Evolutionary conservation across 2,888 invertebrate genomes (phyloP), one percentile per base, ranked within the genome.

Genomic region (Chorisops tibialis): DNA sequence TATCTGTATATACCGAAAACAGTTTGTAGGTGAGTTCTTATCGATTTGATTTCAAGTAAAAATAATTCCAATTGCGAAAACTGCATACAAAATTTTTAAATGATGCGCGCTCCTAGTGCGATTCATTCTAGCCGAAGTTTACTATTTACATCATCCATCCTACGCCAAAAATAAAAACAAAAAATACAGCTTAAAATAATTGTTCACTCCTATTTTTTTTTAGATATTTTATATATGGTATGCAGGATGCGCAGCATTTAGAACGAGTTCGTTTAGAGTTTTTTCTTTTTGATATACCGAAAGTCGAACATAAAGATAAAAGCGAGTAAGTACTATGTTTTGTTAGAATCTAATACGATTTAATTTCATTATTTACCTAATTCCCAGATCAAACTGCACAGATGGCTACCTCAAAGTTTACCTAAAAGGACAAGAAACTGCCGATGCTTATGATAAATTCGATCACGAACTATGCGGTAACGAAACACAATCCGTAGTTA

Each of bases 181-280:
- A n/a, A n/a, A n/a, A n/a, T n/a, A n/a, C n/a, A n/a, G n/a, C n/a
- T n/a, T n/a, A n/a, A n/a, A n/a, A n/a, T n/a, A n/a, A n/a, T n/a
- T n/a, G n/a, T n/a, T n/a, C n/a, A n/a, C n/a, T n/a, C n/a, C n/a
- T n/a, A n/a, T n/a, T n/a, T n/a, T 37, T 62, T 80, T 79, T 19
- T 77, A 85, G 85, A 81, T 97, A 96, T 83, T 96, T 95, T 83
- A 90, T 98, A 80, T 97, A 97, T 80, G 96, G 96, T 72, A 91
- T 98, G 86, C 95, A 97, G 82, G 97, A 98, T 81, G 88, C 90
- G 67, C 95, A 96, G 79, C 91, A 96, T 80, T 85, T 97, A 76
- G 97, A 98, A 80, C 86, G 96, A 74, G 96, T 96, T 67, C 87
- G 89, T 69, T 82, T 97, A 70, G 88, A 91, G 74, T 96, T 97